Percentiles rank a stretch among this genome's conserved stretches.
Evolutionary conservation across 2,797 vertebrate genomes (phyloP).

Genomic region (Serranus cabrilla): DNA sequence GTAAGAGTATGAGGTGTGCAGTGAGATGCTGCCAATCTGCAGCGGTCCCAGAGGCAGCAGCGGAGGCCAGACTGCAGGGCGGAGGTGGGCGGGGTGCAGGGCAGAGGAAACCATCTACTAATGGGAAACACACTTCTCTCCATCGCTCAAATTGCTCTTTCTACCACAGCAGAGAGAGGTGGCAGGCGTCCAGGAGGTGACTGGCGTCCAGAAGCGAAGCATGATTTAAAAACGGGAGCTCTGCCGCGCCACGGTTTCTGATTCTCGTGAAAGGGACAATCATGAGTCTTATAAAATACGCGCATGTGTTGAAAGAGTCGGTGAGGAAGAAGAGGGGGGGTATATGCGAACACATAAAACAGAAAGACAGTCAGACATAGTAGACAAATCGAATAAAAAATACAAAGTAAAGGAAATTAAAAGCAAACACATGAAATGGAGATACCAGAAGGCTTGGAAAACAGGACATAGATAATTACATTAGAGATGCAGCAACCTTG

Average conservation of each 20-base stretch:
- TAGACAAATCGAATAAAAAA: neutral
- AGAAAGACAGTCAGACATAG: neutral
- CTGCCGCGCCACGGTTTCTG: slow-evolving; percentile 40
- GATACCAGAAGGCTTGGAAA: neutral
- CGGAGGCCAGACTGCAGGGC: slow-evolving; percentile 60
- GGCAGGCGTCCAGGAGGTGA: slow-evolving; percentile 66
- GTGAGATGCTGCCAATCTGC: slow-evolving; percentile 72
- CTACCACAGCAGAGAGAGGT: slow-evolving; percentile 63
- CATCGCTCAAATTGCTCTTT: slow-evolving; percentile 62
- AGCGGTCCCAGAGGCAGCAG: slow-evolving; percentile 55
- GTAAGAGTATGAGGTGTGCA: slow-evolving; percentile 54
- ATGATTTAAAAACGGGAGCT: slow-evolving; percentile 76
- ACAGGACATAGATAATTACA: neutral
- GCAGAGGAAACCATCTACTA: slow-evolving; percentile 77
- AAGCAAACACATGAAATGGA: slow-evolving; percentile 3
- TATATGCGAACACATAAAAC: neutral
- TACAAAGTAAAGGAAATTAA: neutral
- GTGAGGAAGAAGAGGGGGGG: neutral
- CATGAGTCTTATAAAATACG: slow-evolving; percentile 50
- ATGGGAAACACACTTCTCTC: slow-evolving; percentile 85
- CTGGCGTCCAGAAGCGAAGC: slow-evolving; percentile 63
- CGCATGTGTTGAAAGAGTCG: slow-evolving; percentile 34
- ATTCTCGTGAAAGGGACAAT: slow-evolving; percentile 65
- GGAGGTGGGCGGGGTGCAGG: slow-evolving; percentile 54
- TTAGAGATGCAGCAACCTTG: slow-evolving; percentile 1